Base-by-base conservation (phyloP, 2,797 vertebrate species). In the Notolabrus celidotus region DNA sequence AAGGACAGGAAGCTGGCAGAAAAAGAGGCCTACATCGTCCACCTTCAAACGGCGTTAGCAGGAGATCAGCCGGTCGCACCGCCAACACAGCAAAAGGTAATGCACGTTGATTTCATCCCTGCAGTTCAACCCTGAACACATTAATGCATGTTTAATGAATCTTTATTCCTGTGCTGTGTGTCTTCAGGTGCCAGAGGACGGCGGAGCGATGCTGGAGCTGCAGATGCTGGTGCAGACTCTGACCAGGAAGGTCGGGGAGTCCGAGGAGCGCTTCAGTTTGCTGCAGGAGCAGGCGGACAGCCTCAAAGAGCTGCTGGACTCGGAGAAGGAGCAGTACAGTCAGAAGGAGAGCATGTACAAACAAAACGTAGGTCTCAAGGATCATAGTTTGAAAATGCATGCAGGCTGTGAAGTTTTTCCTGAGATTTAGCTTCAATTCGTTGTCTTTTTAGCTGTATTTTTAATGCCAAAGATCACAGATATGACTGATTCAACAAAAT, bases 11-110 rank as follows among this genome's bases (percentile, higher is more conserved):
- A 94, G 78, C 69, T 97, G 77, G 83, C 90, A 15, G 96, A 97
- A 42, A 97, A 97, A 69, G 96, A 97, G 84, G 95, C 94, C 3
- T 97, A 96, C 41, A 97, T 97, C 7, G 79, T 95, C 15, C 95
- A 97, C 80, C 88, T 97, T 68, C 96, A 97, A 58, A 85, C 90
- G 10, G 91, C 93, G 0, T 49, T 89, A 53, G 93, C 83, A 29
- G 94, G 93, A 64, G 73, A 87, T 16, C 89, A 83, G 25, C 56
- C 76, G 45, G 2, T 79, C 64, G 49, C 17, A 12, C 71, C 82
- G 51, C 66, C 85, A 33, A 84, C 65, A 42, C 87, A 88, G 0
- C 2, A 89, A 39, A 86, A 93, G 94, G 96, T 94, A 77, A 12
- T 31, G 29, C 29, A 31, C 29, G 8, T 31, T 8, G 7, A 8